These are phyloP conservation scores for Enteromius thamalakanensis DNA, from an alignment of 2,797 vertebrate genomes.

Conservation along the genomic window DNA sequence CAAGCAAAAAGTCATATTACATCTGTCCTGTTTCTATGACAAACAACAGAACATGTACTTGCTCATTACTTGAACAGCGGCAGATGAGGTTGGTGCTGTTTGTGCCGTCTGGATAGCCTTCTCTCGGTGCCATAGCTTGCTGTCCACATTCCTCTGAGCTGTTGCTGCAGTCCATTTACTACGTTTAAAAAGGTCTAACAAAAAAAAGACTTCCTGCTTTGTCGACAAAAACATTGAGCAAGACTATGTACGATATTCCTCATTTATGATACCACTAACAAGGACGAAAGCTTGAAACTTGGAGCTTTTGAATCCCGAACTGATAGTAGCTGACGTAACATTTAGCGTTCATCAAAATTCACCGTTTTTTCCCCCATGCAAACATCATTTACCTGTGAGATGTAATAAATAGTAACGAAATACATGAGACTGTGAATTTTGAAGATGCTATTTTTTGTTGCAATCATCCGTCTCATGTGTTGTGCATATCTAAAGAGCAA, in stretches of 20 bases:
- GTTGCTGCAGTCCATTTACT: slow-evolving; percentile 56
- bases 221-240: slow-evolving; percentile 32
- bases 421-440: slow-evolving; percentile 82
- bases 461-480: slow-evolving; percentile 75
- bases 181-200: slow-evolving; percentile 26
- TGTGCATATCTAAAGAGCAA: slow-evolving; percentile 76
- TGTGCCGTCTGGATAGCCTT: slow-evolving; percentile 71
- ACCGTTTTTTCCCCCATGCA: slow-evolving; percentile 68
- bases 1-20: slow-evolving; percentile 60
- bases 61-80: slow-evolving; percentile 78
- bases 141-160: slow-evolving; percentile 71
- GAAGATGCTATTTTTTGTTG: slow-evolving; percentile 74
- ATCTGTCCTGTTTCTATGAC: slow-evolving; percentile 68
- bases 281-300: slow-evolving; percentile 15
- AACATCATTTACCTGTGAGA: slow-evolving; percentile 72
- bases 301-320: slow-evolving; percentile 35
- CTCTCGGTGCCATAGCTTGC: slow-evolving; percentile 74
- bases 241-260: slow-evolving; percentile 28
- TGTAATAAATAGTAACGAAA: slow-evolving; percentile 79
- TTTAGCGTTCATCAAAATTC: slow-evolving; percentile 65
- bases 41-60: slow-evolving; percentile 57
- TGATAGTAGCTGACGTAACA: slow-evolving; percentile 42
- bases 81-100: slow-evolving; percentile 70
- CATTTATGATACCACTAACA: slow-evolving; percentile 52
- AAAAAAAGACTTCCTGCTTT: slow-evolving; percentile 48